Percentiles rank a stretch among this genome's conserved stretches.
These are phyloP conservation scores for Pangasius sanitwongsei DNA, from an alignment of 2,797 vertebrate species.

Conservation along the genomic window DNA sequence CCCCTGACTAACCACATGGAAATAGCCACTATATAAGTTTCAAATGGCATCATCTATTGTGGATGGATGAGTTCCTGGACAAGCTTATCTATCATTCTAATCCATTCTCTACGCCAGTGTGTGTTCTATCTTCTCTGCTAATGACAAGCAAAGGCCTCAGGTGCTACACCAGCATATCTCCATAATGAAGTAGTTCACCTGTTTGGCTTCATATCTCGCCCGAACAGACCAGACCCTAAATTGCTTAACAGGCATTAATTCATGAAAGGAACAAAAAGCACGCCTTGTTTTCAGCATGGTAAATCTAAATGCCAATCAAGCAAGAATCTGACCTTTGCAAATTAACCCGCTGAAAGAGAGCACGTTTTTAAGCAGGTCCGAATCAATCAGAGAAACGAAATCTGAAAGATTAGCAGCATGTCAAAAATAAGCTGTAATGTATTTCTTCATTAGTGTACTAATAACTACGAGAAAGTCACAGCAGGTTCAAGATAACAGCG, in stretches of 20 bases:
- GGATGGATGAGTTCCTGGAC: slow-evolving; percentile 49
- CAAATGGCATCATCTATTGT: slow-evolving; percentile 42
- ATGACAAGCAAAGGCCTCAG: slow-evolving; percentile 48
- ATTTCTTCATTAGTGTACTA: neutral
- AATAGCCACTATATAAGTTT: slow-evolving; percentile 45
- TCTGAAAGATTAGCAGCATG: neutral
- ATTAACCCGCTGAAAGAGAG: slow-evolving; percentile 3
- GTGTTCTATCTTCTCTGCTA: slow-evolving; percentile 46
- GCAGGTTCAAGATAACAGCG: neutral
- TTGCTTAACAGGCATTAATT: slow-evolving; percentile 28
- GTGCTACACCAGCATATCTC: slow-evolving; percentile 24
- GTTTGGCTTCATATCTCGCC: slow-evolving; percentile 38
- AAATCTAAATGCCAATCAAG: slow-evolving; percentile 36
- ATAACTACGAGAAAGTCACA: neutral
- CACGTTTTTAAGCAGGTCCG: neutral
- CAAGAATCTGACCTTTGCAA: slow-evolving; percentile 31
- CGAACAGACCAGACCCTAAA: slow-evolving; percentile 36
- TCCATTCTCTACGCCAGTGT: slow-evolving; percentile 50
- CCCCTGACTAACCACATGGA: slow-evolving; percentile 34
- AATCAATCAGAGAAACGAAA: slow-evolving; percentile 5
- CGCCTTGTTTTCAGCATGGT: neutral
- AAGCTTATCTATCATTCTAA: slow-evolving; percentile 49
- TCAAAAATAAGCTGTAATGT: neutral
- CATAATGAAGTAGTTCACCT: slow-evolving; percentile 40
- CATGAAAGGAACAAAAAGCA: slow-evolving; percentile 9